Conservation (phyloP, 2,113 vertebrate genomes). For the Lampris megalopsis region DNA sequence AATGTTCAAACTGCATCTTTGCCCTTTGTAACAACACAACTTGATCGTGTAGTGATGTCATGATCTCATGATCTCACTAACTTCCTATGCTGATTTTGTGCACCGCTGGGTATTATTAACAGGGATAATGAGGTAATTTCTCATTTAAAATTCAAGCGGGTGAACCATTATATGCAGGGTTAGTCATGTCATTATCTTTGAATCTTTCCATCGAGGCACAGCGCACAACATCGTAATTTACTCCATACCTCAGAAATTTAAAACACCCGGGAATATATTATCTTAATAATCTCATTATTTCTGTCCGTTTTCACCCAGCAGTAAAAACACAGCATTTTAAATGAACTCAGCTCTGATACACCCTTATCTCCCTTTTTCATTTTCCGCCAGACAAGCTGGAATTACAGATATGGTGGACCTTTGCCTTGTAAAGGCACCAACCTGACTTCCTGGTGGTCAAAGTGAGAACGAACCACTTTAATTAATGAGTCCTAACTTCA, state of each 20-base stretch:
- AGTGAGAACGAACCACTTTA: constrained; percentile 30
- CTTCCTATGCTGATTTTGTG: too few species aligned
- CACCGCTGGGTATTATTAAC: too few species aligned
- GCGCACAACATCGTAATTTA: background rate
- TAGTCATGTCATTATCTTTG: too few species aligned
- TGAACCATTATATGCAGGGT: too few species aligned
- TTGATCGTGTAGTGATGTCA: too few species aligned
- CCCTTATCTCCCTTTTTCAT: constrained; percentile 11
- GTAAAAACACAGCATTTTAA: background rate
- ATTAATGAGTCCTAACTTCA: constrained; percentile 25
- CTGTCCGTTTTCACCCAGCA: constrained; percentile 5
- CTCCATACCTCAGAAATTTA: constrained; percentile 11
- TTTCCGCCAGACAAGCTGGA: background rate
- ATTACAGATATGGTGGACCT: background rate
- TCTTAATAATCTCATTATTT: constrained; percentile 1
- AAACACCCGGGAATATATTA: background rate
- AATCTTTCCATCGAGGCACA: too few species aligned
- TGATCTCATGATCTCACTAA: too few species aligned
- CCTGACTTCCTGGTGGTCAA: constrained; percentile 24
- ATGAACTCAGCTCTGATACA: background rate
- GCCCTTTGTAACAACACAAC: background rate
- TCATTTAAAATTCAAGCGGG: too few species aligned
- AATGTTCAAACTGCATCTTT: too few species aligned
- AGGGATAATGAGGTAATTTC: too few species aligned
- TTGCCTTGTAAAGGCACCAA: constrained; percentile 9